Evolutionary conservation across 1,140 invertebrate species (phyloP), one percentile per base, ranked within the genome.

Genomic region (Cyphomyrmex costatus): DNA sequence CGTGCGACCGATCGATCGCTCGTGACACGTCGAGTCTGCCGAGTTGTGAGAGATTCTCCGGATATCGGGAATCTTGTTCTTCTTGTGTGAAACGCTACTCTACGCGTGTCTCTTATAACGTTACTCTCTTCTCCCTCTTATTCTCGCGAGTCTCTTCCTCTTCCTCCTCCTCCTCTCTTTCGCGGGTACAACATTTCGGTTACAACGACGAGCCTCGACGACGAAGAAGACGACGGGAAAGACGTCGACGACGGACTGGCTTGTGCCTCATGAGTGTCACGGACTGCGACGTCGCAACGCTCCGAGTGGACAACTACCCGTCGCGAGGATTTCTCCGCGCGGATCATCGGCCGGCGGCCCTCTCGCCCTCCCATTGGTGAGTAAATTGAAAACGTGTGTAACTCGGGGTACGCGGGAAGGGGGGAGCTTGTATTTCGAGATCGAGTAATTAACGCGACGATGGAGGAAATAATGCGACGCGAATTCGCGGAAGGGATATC

Each of bases 1-100:
- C 87, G 87, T 74, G 78, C 30, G 2, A 53, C 88, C 36, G 88
- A 89, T 89, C 88, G 88, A 89, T 89, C 49, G 49, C 21, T 68
- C 88, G 88, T 89, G 53, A 83, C 68, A 51, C 84, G 86, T 86
- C 88, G 65, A 42, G 77, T 36, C 77, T 74, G 10, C 33, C 63
- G 79, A 89, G 88, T 46, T 68, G 65, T 89, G 42, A 78, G 56
- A 56, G 85, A 89, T 66, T 89, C n/a, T n/a, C 77, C 56, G 83
- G 56, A 84, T 90, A 90, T 68, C 56, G 76, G 53, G 66, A 63
- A 82, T 71, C 21, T 49, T 68, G 49, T 49, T 68, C 53, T 49
- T 68, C 36, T 60, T 68, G 68, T 83, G 79, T 73, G 68, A 60
- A 83, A 83, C 63, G 10, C 3, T 30, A 46, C 46, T 46, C 36